Conservation (phyloP, 2,888 invertebrate genomes). For the Rhingia rostrata region DNA sequence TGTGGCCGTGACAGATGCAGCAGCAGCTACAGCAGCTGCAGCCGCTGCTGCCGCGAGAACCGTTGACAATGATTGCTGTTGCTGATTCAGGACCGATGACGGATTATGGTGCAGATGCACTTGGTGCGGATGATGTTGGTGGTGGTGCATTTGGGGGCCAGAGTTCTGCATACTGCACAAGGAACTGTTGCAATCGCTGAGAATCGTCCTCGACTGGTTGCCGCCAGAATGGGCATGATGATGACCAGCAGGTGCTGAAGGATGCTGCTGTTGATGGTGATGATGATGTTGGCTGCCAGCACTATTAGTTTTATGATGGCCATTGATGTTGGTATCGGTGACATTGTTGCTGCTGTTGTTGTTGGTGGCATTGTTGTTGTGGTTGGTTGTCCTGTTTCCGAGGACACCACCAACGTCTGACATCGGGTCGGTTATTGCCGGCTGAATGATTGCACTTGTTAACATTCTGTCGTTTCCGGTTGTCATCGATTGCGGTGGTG, state of each 20-base stretch:
- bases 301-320: conserved; percentile 75
- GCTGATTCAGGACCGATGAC: conserved; percentile 34
- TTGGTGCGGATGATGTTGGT: conserved; percentile 65
- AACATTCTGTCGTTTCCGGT: conserved; percentile 83
- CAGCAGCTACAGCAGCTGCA: conserved; percentile 63
- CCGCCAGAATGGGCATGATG: conserved; percentile 16
- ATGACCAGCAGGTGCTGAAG: conserved; percentile 26
- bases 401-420: conserved; percentile 76
- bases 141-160: conserved; percentile 76
- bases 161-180: conserved; percentile 73
- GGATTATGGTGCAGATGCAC: conserved; percentile 58
- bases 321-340: conserved; percentile 74
- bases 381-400: conserved; percentile 76
- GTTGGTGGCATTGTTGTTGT: conserved; percentile 73
- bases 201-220: conserved; percentile 63
- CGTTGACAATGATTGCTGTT: conserved; percentile 65
- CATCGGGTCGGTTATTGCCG: conserved; percentile 75
- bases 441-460: conserved; percentile 80
- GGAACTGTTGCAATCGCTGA: conserved; percentile 73
- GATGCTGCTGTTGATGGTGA: conserved; percentile 57
- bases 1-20: conserved; percentile 62
- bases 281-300: conserved; percentile 69
- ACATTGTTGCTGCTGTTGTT: conserved; percentile 74
- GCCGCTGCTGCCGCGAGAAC: conserved; percentile 71
- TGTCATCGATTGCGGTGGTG: conserved; percentile 78